Evolutionary conservation across 2,797 vertebrate genomes (phyloP).

Genomic region (Carcharodon carcharias): DNA sequence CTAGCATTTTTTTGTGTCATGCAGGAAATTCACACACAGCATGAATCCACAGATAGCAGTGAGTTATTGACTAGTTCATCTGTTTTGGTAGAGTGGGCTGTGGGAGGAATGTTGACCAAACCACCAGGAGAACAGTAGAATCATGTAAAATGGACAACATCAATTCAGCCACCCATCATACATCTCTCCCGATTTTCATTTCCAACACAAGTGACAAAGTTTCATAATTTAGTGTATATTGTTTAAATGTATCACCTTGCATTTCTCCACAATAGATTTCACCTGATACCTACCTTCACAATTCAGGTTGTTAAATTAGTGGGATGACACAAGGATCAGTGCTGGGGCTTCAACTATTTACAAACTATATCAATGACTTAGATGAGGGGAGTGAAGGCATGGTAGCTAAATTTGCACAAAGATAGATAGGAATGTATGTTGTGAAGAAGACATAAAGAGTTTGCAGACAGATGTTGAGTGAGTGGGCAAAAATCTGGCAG

Average conservation of each 20-base stretch:
- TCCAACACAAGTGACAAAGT: neutral
- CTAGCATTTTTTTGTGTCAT: neutral
- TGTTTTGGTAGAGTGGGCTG: neutral
- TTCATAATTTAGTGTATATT: neutral
- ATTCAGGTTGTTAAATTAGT: neutral
- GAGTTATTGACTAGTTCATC: neutral
- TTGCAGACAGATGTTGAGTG: too few species aligned
- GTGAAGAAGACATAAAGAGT: too few species aligned
- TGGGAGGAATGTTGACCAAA: neutral
- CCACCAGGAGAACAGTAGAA: neutral
- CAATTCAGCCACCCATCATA: neutral
- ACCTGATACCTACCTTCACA: neutral
- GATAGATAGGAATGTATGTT: too few species aligned
- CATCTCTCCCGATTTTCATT: neutral
- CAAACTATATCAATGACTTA: too few species aligned
- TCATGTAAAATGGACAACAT: neutral
- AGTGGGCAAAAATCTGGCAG: too few species aligned
- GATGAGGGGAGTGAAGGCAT: too few species aligned
- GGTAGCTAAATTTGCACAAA: too few species aligned
- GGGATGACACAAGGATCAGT: too few species aligned
- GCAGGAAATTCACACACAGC: neutral
- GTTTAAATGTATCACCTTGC: neutral
- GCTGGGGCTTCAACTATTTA: too few species aligned
- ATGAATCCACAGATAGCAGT: neutral
- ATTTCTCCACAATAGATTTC: neutral